Evolutionary conservation across 2,113 vertebrate genomes (phyloP), one percentile per base, ranked within the genome.

Genomic region (Pavo muticus): DNA sequence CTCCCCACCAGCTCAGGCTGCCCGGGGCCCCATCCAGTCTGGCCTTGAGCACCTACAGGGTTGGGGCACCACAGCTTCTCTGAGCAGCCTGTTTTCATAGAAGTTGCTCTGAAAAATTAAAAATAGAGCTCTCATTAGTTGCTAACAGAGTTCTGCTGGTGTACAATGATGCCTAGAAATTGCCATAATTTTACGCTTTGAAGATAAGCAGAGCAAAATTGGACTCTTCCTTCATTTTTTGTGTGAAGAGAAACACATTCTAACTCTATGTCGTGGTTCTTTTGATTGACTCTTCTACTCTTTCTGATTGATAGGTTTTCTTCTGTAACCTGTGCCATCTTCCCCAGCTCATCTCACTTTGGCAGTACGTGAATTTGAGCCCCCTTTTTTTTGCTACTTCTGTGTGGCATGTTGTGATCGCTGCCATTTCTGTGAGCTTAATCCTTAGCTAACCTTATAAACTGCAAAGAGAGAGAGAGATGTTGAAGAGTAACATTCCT

Each of bases 331-430:
- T n/a, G 6, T 87, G 84, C 81, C 44, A 25, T 83, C 81, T 91
- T 92, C 64, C 50, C 39, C 75, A 90, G 64, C 78, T 92, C 39
- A 47, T 88, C 90, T 86, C 74, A 45, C 65, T 94, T 94, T 61
- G 83, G 57, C 84, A 91, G 70, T 81, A 60, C 67, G 30, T 30
- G 29, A 89, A 72, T 89, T 82, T 81, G 88, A 94, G 74, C 76
- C 82, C 69, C 45, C 52, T 86, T 78, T 90, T 90, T 48, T 72
- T 76, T 95, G 90, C 64, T 84, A 14, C 72, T 94, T 68, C 50
- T 72, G 47, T 20, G 67, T 94, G 96, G 79, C 91, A 82, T 86
- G 37, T 93, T 95, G 76, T 95, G 90, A 95, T 96, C 2, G 3
- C 94, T 90, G 91, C 52, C 65, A 69, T 79, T 95, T 84, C 61